Evolutionary conservation across 2,888 invertebrate genomes (phyloP).

Genomic region (Chaetoderma sp.): DNA sequence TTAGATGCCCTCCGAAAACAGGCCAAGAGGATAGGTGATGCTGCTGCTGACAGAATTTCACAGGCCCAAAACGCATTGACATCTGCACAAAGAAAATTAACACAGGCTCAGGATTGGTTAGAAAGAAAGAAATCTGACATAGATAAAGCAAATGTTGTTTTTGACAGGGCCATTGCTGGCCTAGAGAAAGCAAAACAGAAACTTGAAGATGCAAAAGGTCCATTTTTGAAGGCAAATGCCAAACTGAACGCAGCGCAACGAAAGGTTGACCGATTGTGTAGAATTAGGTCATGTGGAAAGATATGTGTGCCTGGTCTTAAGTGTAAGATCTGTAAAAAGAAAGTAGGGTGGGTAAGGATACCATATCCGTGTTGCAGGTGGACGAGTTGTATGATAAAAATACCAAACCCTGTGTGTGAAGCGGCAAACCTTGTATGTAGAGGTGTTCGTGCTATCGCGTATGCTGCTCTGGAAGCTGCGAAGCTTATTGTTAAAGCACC

Average conservation of each 20-base stretch:
- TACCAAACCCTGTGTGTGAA: slow-evolving; percentile 2
- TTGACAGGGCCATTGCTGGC: not conserved
- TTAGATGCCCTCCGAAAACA: not conserved
- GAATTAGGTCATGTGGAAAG: slow-evolving; percentile 3
- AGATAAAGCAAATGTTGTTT: slow-evolving; percentile 2
- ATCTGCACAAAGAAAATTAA: not conserved
- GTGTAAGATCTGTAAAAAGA: slow-evolving; percentile 2
- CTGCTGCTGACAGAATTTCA: not conserved
- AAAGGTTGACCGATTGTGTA: slow-evolving; percentile 1
- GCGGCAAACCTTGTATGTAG: slow-evolving; percentile 1
- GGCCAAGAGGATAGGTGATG: not conserved
- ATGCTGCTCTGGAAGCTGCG: not conserved
- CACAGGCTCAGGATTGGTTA: not conserved
- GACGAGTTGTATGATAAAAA: slow-evolving; percentile 10
- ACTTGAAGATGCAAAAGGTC: not conserved
- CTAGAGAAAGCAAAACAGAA: not conserved
- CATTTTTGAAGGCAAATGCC: not conserved
- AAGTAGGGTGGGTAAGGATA: not conserved
- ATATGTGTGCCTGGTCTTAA: slow-evolving; percentile 12
- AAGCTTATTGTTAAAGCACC: not conserved
- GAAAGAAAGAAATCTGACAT: not conserved
- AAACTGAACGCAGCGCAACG: slow-evolving; percentile 7
- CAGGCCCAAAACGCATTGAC: not conserved
- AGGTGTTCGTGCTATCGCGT: not conserved
- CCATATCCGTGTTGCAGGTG: slow-evolving; percentile 20